Conservation (phyloP, 2,888 invertebrate species). For the Caenorhabditis auriculariae region DNA sequence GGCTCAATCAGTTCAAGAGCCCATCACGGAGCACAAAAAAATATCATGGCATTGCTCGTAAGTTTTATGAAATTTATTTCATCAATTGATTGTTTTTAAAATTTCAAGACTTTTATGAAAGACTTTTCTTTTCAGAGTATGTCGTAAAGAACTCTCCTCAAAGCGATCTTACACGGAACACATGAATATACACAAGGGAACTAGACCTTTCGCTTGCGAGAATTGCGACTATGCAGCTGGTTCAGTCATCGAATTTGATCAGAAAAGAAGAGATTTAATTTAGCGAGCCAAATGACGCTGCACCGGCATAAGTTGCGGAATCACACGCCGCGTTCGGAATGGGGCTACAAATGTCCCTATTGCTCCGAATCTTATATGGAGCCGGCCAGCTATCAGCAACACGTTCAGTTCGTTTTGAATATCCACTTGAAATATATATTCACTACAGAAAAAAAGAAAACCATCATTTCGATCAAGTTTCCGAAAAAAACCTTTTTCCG, state of each 20-base stretch:
- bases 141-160: constrained; percentile 57
- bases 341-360: constrained; percentile 62
- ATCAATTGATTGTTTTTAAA: too few relatives aligned
- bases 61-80: too few relatives aligned
- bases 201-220: constrained; percentile 56
- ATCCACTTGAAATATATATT: background rate
- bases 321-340: constrained; percentile 52
- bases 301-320: constrained; percentile 59
- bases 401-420: constrained; percentile 49
- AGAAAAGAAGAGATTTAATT: constrained; percentile 14
- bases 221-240: constrained; percentile 62
- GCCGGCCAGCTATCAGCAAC: constrained; percentile 62
- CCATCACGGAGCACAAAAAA: too few relatives aligned
- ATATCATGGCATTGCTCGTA: too few relatives aligned
- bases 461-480: too few relatives aligned
- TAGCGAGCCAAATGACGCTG: constrained; percentile 63
- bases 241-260: constrained; percentile 5
- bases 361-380: constrained; percentile 58
- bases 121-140: constrained; percentile 44
- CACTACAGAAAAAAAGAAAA: too few relatives aligned
- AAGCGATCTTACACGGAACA: constrained; percentile 61
- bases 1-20: too few relatives aligned
- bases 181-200: constrained; percentile 52
- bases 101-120: too few relatives aligned
- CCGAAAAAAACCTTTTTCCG: too few relatives aligned